Evolutionary conservation across 1,140 invertebrate genomes (phyloP).

Genomic region (Diprion similis): DNA sequence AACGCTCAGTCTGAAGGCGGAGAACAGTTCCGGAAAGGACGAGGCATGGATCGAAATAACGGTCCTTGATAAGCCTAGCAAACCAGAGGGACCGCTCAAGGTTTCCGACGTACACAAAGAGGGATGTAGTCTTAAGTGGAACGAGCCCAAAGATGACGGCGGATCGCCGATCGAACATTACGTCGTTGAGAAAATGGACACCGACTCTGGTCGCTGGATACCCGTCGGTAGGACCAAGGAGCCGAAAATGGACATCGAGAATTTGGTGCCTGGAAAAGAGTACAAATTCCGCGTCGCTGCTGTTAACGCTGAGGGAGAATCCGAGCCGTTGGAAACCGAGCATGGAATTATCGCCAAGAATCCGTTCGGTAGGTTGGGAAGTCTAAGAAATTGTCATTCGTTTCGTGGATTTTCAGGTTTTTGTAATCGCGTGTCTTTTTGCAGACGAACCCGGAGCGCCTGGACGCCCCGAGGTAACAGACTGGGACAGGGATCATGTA

Average conservation of each 20-base stretch:
- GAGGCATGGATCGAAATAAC: conserved; percentile 89
- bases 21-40: conserved; percentile 90
- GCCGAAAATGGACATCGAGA: conserved; percentile 83
- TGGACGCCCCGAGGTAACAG: conserved; percentile 85
- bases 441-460: conserved; percentile 90
- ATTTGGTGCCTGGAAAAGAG: conserved; percentile 88
- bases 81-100: conserved; percentile 92
- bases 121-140: conserved; percentile 93
- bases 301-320: conserved; percentile 94
- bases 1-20: conserved; percentile 85
- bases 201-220: conserved; percentile 84
- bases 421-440: conserved; percentile 30
- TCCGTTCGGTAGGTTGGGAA: conserved; percentile 82
- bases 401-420: not conserved
- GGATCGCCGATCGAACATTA: conserved; percentile 92
- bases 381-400: not conserved
- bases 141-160: conserved; percentile 90
- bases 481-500: conserved; percentile 95
- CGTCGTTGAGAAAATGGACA: conserved; percentile 90
- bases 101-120: conserved; percentile 92
- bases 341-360: conserved; percentile 95
- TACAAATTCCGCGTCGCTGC: conserved; percentile 97
- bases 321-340: conserved; percentile 88
- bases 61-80: conserved; percentile 86
- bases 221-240: conserved; percentile 81